Base-by-base conservation (phyloP, 2,113 vertebrate genomes). In the Tragulus kanchil region DNA sequence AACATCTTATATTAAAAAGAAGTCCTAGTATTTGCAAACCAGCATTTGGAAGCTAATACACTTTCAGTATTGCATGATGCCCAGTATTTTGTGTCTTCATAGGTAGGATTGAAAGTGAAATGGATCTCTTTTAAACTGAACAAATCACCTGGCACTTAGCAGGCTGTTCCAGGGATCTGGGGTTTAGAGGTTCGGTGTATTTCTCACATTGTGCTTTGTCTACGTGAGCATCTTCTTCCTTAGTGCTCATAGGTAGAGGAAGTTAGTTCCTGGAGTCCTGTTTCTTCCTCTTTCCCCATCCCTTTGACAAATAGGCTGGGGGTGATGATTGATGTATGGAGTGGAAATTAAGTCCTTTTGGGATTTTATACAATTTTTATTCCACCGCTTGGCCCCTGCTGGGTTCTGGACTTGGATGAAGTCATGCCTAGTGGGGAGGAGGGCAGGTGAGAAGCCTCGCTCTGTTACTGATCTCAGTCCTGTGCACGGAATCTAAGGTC, bases 1-100 rank as follows among this genome's bases (percentile, higher is more conserved):
- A 86, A 81, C 26, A 19, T 85, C 73, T 95, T 75, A 23, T 86
- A 61, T 95, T 69, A 85, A 71, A 82, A 85, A 73, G 45, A 71
- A 36, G 45, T 81, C 50, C 14, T 91, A 50, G 15, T 71, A 31
- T 84, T 93, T 85, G 61, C 87, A 97, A 93, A 54, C 59, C 25
- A 77, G 50, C 36, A 17, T 62, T 96, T 77, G 61, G 71, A 45
- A 95, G 48, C 21, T 3, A 17, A 3, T 14, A 2, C 36, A 56
- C 2, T 86, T 87, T 64, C 10, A 50, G 28, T 85, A 13, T 17
- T 73, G 56, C 25, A 45, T 56, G 36, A 56, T 26, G 19, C 42
- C 54, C 26, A 88, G 5, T 83, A 93, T 91, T 95, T 94, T 52
- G 26, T 48, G 23, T 89, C 56, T 92, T 87, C 17, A 19, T 69